phyloP scores from a whole-genome alignment of 2,888 invertebrate genomes.

The Calliphora vomitoria region DNA sequence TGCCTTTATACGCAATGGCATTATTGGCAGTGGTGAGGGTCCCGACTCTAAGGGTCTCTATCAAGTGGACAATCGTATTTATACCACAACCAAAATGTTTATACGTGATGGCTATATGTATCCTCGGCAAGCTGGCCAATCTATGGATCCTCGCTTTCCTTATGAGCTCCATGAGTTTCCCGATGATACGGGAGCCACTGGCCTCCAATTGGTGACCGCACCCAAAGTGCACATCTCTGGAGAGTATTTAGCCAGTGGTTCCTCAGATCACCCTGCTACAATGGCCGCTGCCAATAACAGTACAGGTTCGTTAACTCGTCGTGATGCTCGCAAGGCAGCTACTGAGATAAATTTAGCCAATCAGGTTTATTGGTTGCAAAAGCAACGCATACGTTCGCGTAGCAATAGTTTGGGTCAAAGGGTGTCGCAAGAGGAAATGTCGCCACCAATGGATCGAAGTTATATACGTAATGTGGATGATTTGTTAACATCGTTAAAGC shows the following conservation, averaged over 20 bases:
- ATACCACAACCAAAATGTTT: constrained; percentile 83
- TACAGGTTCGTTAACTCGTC: constrained; percentile 74
- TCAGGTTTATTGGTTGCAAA: constrained; percentile 83
- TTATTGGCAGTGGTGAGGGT: constrained; percentile 81
- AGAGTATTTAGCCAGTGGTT: constrained; percentile 80
- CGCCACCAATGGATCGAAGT: constrained; percentile 73
- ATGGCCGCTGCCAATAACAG: constrained; percentile 34
- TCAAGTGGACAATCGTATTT: constrained; percentile 83
- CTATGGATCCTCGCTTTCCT: constrained; percentile 83
- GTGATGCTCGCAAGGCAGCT: constrained; percentile 79
- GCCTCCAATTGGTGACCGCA: constrained; percentile 80
- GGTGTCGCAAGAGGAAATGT: constrained; percentile 20
- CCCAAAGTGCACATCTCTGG: constrained; percentile 83
- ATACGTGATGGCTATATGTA: constrained; percentile 83
- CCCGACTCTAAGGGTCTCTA: constrained; percentile 81
- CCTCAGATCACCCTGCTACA: constrained; percentile 62
- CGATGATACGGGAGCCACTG: constrained; percentile 81
- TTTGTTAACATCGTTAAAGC: constrained; percentile 80
- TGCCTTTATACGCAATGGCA: constrained; percentile 81
- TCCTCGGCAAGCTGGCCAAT: constrained; percentile 82
- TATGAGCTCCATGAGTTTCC: constrained; percentile 83
- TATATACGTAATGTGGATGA: constrained; percentile 83
- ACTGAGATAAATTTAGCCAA: constrained; percentile 82
- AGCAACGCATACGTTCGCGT: constrained; percentile 78
- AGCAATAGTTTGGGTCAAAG: constrained; percentile 82